These are phyloP conservation scores for Chromoteleia sp. DNA, from an alignment of 2,888 invertebrate genomes.

Conservation along the genomic window DNA sequence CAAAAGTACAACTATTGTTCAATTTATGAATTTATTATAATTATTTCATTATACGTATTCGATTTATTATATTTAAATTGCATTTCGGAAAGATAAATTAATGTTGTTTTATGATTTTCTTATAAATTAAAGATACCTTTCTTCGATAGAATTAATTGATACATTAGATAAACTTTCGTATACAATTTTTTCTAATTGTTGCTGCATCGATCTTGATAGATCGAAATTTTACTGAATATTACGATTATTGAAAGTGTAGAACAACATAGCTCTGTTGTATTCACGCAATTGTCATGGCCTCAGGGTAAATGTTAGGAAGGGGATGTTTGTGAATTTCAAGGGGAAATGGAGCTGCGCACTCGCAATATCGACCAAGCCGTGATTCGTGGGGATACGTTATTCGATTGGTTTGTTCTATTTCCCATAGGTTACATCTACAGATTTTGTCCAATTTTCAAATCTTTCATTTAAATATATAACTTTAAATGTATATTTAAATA, in stretches of 20 bases:
- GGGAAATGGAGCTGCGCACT: conserved; percentile 45
- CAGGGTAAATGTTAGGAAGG: conserved; percentile 34
- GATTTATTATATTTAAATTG: no score
- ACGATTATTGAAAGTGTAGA: conserved; percentile 17
- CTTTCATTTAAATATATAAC: background rate
- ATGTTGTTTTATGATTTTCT: conserved; percentile 1
- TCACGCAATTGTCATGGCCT: conserved; percentile 62
- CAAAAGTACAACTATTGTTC: no score
- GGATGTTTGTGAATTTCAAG: conserved; percentile 30
- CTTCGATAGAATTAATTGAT: conserved; percentile 63
- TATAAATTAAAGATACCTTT: conserved; percentile 67
- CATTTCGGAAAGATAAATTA: no score
- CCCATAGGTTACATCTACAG: background rate
- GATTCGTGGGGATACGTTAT: conserved; percentile 25
- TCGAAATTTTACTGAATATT: conserved; percentile 51
- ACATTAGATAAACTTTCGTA: conserved; percentile 60
- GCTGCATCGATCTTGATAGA: conserved; percentile 76
- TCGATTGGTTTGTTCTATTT: conserved; percentile 38
- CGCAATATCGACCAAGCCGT: conserved; percentile 59
- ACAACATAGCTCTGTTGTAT: conserved; percentile 66
- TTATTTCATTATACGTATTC: no score
- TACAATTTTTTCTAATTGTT: conserved; percentile 67
- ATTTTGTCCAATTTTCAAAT: conserved; percentile 46
- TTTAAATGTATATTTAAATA: no score
- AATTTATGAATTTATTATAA: no score